Base-by-base conservation (phyloP, 2,888 invertebrate species). In the Nymphalis urticae region DNA sequence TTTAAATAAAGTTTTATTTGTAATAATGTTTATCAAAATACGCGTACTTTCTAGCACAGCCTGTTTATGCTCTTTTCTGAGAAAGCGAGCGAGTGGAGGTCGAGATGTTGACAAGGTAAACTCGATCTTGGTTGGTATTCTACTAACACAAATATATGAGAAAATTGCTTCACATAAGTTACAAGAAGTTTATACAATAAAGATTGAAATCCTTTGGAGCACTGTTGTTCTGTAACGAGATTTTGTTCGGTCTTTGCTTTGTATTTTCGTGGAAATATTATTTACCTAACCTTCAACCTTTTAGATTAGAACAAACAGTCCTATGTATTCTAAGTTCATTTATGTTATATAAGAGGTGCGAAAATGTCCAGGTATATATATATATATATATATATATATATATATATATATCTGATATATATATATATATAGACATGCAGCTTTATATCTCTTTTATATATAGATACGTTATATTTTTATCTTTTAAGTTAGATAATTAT, bases 41-140 rank as follows among this genome's bases (percentile, higher is more conserved):
- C 13, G 4, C 13, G 42, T 42, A 42, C 4, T 42, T 42, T 42
- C 13, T 42, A 42, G 10, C 13, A 42, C 42, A 42, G 13, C 4
- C 42, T 42, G 42, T 42, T 4, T 42, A 42, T 42, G 42, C 42
- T 42, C 42, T 13, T 42, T 42, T 42, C 42, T 13, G 47, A 48
- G 21, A 13, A 51, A 36, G 6, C 51, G 36, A 59, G 42, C 53
- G 60, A 70, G 71, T 71, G 70, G 69, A 71, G 75, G 63, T 75
- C 66, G 66, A 74, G 75, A 75, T 79, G 76, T 78, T 78, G 76
- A 75, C 76, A 74, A 73, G 70, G 73, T 76, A 79, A 81, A 82
- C 81, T 70, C 75, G 75, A 76, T 76, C 73, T 71, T 72, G 71
- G 65, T 75, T 76, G 75, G 77, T 75, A 76, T 75, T 75, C 73